Percentiles rank a stretch among this genome's conserved stretches.
Evolutionary conservation across 2,113 vertebrate species (phyloP).

Genomic region (Erythrolamprus reginae): DNA sequence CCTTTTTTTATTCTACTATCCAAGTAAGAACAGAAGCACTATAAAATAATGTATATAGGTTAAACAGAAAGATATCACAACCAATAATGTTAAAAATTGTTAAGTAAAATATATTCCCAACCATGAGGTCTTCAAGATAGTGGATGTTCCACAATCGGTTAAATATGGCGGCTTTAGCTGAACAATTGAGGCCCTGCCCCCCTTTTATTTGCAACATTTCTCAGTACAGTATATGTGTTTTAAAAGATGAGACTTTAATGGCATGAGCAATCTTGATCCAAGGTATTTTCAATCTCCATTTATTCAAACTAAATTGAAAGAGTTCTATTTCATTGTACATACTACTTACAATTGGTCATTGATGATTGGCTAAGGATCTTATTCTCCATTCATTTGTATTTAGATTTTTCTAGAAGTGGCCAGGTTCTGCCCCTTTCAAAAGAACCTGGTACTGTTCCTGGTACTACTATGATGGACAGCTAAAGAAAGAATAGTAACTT

Average conservation of each 20-base stretch:
- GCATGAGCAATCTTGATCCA: not conserved
- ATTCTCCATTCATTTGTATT: not conserved
- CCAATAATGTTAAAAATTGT: not conserved
- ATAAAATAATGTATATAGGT: not conserved
- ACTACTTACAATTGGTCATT: not conserved
- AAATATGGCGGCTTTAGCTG: not conserved
- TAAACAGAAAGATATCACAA: not conserved
- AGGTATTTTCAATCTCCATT: not conserved
- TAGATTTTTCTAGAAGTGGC: not conserved
- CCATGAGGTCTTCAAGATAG: not conserved
- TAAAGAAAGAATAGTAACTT: not conserved
- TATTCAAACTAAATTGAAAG: not conserved
- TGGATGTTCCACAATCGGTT: not conserved
- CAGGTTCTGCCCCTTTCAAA: not conserved
- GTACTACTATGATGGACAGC: not conserved
- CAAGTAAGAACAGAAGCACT: not conserved
- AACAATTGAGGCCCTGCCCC: not conserved
- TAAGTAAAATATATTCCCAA: not conserved
- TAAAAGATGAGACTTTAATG: not conserved
- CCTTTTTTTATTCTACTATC: not conserved
- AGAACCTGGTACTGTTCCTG: not conserved
- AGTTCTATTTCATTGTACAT: not conserved
- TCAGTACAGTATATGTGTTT: not conserved
- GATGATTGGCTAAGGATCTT: not conserved
- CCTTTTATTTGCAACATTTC: not conserved